A percentile compares a stretch with the other conserved stretches of the same genome.
Conservation (phyloP, 2,113 vertebrate species). For the Anarhynchus alexandrinus region DNA sequence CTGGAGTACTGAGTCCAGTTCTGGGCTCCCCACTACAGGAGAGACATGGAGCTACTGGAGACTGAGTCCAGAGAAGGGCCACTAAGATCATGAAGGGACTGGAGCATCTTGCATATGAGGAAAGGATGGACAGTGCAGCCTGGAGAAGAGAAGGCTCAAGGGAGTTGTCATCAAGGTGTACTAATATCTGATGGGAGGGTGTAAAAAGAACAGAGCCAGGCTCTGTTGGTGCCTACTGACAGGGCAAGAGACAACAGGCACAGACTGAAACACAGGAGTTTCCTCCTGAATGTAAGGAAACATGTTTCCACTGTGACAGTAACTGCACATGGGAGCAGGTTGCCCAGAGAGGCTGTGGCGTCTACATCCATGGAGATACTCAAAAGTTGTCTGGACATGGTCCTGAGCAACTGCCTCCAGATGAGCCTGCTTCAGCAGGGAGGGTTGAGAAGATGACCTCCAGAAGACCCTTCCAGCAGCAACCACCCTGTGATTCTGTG, state of each 20-base stretch:
- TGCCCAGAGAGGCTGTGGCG: neutral
- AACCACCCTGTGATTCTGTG: neutral
- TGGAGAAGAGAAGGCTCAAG: neutral
- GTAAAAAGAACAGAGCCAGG: neutral
- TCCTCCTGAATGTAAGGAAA: neutral
- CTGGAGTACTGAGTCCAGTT: neutral
- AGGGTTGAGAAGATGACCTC: neutral
- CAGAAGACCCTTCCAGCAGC: neutral
- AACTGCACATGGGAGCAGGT: accelerated
- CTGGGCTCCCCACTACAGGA: neutral
- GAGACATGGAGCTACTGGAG: neutral
- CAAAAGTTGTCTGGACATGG: neutral
- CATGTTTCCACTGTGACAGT: accelerated
- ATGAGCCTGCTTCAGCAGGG: neutral
- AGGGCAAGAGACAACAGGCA: neutral
- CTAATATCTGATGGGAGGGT: neutral
- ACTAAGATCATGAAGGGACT: neutral
- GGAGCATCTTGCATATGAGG: neutral
- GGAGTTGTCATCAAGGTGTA: neutral
- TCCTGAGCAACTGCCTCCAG: neutral
- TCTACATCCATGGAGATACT: neutral
- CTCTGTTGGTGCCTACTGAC: no score
- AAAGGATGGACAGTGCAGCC: neutral
- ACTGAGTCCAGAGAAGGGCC: neutral
- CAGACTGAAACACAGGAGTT: neutral